phyloP scores from a whole-genome alignment of 2,797 vertebrate genomes.

The Rhinatrema bivittatum region DNA sequence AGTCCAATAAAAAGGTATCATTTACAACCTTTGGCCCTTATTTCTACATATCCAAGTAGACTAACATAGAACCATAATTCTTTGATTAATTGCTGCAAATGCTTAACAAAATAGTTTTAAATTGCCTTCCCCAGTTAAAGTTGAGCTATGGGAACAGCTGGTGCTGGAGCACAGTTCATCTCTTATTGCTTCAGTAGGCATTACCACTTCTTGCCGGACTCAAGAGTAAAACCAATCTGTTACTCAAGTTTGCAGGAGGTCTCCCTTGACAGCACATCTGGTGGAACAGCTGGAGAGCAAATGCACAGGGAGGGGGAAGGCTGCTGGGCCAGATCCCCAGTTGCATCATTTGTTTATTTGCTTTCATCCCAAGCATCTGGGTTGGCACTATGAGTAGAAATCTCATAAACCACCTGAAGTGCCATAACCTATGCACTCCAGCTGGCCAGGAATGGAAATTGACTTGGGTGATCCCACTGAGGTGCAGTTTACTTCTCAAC shows the following conservation, averaged over 20 bases:
- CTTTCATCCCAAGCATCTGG: constrained; percentile 23
- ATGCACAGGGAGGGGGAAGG: neutral
- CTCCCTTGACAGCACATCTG: constrained; percentile 19
- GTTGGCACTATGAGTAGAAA: neutral
- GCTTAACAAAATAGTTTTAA: too few relatives aligned
- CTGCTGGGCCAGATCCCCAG: constrained; percentile 5
- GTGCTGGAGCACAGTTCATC: too few relatives aligned
- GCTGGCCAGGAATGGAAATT: constrained; percentile 5
- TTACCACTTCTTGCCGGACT: neutral
- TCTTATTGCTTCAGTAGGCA: too few relatives aligned
- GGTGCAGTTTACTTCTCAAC: constrained; percentile 29
- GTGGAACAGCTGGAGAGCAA: constrained; percentile 21
- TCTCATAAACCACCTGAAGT: constrained; percentile 11
- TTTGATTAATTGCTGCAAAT: too few relatives aligned
- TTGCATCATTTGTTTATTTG: constrained; percentile 21
- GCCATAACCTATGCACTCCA: constrained; percentile 8
- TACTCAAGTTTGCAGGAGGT: too few relatives aligned
- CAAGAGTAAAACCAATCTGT: constrained; percentile 2
- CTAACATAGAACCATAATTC: too few relatives aligned
- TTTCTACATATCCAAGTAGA: too few relatives aligned
- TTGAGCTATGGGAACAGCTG: too few relatives aligned
- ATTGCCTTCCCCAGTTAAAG: too few relatives aligned
- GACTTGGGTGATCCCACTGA: constrained; percentile 4
- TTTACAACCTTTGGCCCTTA: too few relatives aligned
- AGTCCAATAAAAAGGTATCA: too few relatives aligned